Evolutionary conservation across 1,140 invertebrate species (phyloP).

Genomic region (Drosophila ambigua): DNA sequence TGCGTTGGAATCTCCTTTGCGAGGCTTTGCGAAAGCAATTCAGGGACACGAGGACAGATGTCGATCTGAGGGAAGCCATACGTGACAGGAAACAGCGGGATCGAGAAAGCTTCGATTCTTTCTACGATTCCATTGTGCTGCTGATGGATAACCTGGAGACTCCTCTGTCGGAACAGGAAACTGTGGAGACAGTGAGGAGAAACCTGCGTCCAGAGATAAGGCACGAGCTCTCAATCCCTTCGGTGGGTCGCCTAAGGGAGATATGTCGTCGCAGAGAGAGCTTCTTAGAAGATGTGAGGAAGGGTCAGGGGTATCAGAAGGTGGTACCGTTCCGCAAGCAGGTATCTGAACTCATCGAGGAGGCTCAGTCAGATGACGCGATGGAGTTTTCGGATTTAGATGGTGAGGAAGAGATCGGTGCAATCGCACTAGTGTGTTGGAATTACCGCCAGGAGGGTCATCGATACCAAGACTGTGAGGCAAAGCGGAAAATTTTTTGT

Average conservation of each 20-base stretch:
- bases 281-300: conserved; percentile 10
- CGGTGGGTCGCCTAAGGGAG: conserved; percentile 3
- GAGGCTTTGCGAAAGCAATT: neutral
- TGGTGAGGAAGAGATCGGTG: neutral
- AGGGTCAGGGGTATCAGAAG: neutral
- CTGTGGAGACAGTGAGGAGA: neutral
- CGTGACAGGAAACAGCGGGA: conserved; percentile 13
- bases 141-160: neutral
- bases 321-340: conserved; percentile 2
- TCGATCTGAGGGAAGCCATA: neutral
- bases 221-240: neutral
- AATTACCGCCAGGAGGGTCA: conserved; percentile 30
- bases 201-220: conserved; percentile 4
- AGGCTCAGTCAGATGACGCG: neutral
- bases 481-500: conserved; percentile 8
- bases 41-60: neutral
- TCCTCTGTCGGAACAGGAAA: neutral
- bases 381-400: conserved; percentile 2
- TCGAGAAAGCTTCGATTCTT: neutral
- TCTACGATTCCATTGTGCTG: too few relatives aligned
- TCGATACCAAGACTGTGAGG: conserved; percentile 21
- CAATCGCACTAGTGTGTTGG: conserved; percentile 13
- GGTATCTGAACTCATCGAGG: neutral
- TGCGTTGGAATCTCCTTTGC: neutral
- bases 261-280: conserved; percentile 4